These are phyloP conservation scores for Cephus pygmeus DNA, from an alignment of 2,888 invertebrate species.

Conservation along the genomic window DNA sequence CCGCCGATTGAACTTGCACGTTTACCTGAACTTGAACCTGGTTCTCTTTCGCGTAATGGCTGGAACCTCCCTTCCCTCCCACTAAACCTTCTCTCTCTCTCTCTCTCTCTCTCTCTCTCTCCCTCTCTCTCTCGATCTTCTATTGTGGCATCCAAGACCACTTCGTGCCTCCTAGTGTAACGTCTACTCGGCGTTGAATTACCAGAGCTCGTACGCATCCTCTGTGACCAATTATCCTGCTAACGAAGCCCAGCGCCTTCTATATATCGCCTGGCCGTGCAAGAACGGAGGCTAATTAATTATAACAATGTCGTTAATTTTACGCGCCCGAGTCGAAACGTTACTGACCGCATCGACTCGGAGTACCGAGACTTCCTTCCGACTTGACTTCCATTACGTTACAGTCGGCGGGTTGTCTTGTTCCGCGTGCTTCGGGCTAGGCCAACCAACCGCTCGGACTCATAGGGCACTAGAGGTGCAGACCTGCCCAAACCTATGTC, in stretches of 20 bases:
- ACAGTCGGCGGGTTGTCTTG: not conserved
- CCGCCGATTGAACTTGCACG: not conserved
- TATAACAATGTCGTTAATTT: constrained; percentile 65
- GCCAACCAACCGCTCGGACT: not conserved
- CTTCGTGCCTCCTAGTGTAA: not conserved
- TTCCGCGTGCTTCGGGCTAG: not conserved
- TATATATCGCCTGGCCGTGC: constrained; percentile 20
- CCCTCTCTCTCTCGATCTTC: not conserved
- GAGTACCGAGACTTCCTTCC: constrained; percentile 3
- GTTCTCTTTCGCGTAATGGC: too few relatives aligned
- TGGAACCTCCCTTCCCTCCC: too few relatives aligned
- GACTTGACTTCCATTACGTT: not conserved
- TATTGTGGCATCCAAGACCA: not conserved
- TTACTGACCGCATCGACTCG: constrained; percentile 57
- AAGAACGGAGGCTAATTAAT: constrained; percentile 56
- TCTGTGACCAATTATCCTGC: constrained; percentile 65
- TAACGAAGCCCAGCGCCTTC: constrained; percentile 57
- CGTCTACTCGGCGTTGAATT: constrained; percentile 51
- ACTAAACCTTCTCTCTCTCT: too few relatives aligned
- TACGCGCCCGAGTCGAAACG: constrained; percentile 63
- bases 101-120: too few relatives aligned
- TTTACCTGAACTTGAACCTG: not conserved
- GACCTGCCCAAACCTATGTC: not conserved
- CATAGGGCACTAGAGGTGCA: too few relatives aligned
- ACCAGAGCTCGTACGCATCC: constrained; percentile 62